Evolutionary conservation across 1,140 invertebrate species (phyloP), one percentile per base, ranked within the genome.

Genomic region (Drosophila sproati): DNA sequence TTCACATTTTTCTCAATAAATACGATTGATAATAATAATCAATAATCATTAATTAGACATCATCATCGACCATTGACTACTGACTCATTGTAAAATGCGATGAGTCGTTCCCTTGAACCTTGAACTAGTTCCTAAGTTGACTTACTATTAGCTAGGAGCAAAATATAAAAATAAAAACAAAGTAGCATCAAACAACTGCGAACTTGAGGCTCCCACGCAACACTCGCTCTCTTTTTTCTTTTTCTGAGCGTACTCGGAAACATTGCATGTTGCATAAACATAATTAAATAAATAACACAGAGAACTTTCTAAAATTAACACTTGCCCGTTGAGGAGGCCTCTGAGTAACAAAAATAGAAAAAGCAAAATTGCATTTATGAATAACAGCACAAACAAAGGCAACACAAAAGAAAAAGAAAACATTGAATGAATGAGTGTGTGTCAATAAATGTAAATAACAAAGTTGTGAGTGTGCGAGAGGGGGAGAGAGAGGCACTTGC

Each of bases 241-340:
- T 71, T 77, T 83, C 12, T 48, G 51, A 37, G 51, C 52, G 57
- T 45, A 68, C 57, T 69, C 50, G 57, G 60, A 41, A 54, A 61
- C 68, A 77, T 80, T 72, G 83, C 82, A 87, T 87, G 77, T 87
- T 87, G 83, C 83, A 82, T 88, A 83, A 82, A 87, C 66, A 80
- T 77, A 72, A 73, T 59, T 63, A 66, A 51, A 72, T 51, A 75
- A 60, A 68, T 51, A 54, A 71, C 37, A 47, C 43, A 50, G 59
- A 87, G 69, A 77, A 88, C 85, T 89, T 89, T 89, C 85, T 89
- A 89, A 77, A 89, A 79, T 89, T 89, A 89, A 75, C 78, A 76
- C 74, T 85, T 73, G 78, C 57, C 51, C 67, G 70, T 61, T 54
- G 50, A 77, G 47, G 68, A 20, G 20, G 20, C 20, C 20, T 43